A percentile compares a stretch with the other conserved stretches of the same genome.
Evolutionary conservation across 2,113 vertebrate species (phyloP).

Genomic region (Myotis davidii): DNA sequence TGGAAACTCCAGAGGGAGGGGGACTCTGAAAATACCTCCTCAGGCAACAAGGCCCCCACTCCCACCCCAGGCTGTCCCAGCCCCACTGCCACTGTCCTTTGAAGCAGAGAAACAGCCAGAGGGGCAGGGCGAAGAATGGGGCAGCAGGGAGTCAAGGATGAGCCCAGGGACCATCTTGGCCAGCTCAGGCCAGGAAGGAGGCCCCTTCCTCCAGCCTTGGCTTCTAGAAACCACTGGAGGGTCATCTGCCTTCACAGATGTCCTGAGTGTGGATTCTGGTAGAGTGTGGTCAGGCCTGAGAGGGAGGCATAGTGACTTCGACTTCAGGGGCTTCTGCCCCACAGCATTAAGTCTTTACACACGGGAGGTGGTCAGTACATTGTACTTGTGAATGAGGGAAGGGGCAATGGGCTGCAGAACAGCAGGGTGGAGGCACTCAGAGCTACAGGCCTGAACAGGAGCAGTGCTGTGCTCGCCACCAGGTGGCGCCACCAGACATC

Average conservation of each 20-base stretch:
- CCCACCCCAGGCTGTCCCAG: slow-evolving; percentile 17
- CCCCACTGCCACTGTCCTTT: neutral
- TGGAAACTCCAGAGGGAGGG: slow-evolving; percentile 76
- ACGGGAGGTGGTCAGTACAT: accelerated
- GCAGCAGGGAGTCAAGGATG: neutral
- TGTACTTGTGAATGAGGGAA: neutral
- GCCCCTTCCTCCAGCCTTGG: neutral
- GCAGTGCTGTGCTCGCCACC: neutral
- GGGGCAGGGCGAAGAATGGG: neutral
- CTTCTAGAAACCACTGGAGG: neutral
- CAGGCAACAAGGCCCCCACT: slow-evolving; percentile 5
- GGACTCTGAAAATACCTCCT: slow-evolving; percentile 72
- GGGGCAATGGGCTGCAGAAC: neutral
- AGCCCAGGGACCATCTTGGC: neutral
- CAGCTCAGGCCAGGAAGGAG: neutral
- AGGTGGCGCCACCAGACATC: slow-evolving; percentile 66
- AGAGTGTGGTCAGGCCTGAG: neutral
- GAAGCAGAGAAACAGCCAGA: neutral
- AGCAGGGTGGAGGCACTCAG: accelerated
- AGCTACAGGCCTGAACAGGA: accelerated
- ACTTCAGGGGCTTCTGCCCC: neutral
- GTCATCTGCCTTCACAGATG: neutral
- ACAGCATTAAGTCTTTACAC: neutral
- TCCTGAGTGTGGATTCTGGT: neutral
- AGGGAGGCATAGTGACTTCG: neutral